Evolutionary conservation across 2,888 invertebrate genomes (phyloP), one percentile per base, ranked within the genome.

Genomic region (Agrochola lota): DNA sequence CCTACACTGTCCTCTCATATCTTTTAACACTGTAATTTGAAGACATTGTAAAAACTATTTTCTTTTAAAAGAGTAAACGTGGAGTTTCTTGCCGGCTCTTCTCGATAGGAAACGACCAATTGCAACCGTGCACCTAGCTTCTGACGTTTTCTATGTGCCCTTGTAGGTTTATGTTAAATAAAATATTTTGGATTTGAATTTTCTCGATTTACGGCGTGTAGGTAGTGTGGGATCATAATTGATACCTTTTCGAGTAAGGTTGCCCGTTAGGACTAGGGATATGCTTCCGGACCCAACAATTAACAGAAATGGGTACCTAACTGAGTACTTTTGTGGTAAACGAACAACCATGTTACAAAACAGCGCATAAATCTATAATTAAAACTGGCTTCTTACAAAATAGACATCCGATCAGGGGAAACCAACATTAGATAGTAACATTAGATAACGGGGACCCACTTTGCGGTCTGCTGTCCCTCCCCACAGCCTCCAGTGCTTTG

Each of bases 401-500:
- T 11, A 15, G 15, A 40, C 17, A 49, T 0, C n/a, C 12, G 5
- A n/a, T 59, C 26, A 83, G 26, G 35, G 23, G 30, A 69, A 68
- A 46, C 12, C 26, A 46, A 71, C 30, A 59, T 46, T n/a, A n/a
- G n/a, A n/a, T 63, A 77, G 68, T 62, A 69, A 35, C n/a, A 78
- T 81, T 78, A 77, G 73, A 73, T 91, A 90, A 89, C 89, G 87
- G 89, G 23, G 43, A 71, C 74, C 80, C 86, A 88, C 88, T 90
- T 90, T 91, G 91, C 86, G 89, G 89, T 80, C 73, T 78, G 77
- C 85, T 82, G 79, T 83, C 84, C 80, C 78, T 84, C 78, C 72
- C 86, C 80, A 83, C 84, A 90, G 86, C 87, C 52, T 81, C 85
- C 75, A 74, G 71, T 74, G 81, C 80, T 90, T 91, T 90, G 91